Conservation (phyloP, 2,888 invertebrate genomes). For the Hedya salicella region DNA sequence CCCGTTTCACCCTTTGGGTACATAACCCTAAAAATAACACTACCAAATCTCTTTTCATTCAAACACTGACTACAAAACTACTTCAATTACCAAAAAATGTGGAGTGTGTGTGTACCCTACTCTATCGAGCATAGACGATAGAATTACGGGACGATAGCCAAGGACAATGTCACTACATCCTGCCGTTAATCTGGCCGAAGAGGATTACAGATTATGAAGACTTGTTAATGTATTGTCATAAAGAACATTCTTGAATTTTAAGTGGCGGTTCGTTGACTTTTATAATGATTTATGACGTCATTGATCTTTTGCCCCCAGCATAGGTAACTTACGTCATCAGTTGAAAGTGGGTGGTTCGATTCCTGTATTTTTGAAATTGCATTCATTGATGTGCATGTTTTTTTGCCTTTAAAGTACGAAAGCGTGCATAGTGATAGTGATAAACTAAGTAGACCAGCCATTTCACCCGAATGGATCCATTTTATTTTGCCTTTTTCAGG, state of each 20-base stretch:
- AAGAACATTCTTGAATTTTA: slow-evolving; percentile 30
- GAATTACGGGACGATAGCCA: slow-evolving; percentile 31
- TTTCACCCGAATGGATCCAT: too few species aligned
- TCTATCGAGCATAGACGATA: slow-evolving; percentile 11
- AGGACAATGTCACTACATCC: slow-evolving; percentile 38
- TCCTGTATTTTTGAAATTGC: neutral
- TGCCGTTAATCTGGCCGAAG: slow-evolving; percentile 35
- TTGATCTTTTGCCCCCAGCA: slow-evolving; percentile 18
- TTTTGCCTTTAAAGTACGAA: too few species aligned
- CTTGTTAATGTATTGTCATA: slow-evolving; percentile 35
- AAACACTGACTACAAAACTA: neutral
- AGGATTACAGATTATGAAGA: slow-evolving; percentile 37
- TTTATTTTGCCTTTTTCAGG: too few species aligned
- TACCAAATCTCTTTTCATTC: too few species aligned
- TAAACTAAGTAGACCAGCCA: too few species aligned
- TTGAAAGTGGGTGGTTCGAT: neutral
- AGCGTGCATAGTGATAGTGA: too few species aligned
- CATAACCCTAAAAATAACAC: too few species aligned
- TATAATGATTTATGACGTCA: slow-evolving; percentile 26
- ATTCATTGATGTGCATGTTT: neutral
- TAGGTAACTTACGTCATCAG: slow-evolving; percentile 6
- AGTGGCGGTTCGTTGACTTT: slow-evolving; percentile 21
- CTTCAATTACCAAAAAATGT: neutral
- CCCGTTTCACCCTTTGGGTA: too few species aligned
- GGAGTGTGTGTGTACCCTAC: neutral